Evolutionary conservation across 2,797 vertebrate genomes (phyloP).

Genomic region (Scyliorhinus canicula): DNA sequence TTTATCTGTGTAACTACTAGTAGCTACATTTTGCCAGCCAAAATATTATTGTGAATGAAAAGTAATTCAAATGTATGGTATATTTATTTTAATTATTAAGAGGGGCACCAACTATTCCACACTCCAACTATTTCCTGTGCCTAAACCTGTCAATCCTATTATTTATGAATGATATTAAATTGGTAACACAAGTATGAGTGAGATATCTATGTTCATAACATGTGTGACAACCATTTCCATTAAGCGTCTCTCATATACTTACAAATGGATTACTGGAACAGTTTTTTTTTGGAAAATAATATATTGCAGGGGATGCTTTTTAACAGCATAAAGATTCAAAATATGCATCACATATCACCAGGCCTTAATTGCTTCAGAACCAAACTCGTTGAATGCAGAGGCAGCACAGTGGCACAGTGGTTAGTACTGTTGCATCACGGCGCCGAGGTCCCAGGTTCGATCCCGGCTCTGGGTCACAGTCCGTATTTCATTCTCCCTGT

Average conservation of each 20-base stretch:
- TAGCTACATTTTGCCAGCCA: neutral
- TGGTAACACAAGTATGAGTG: neutral
- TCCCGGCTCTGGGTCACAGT: no score
- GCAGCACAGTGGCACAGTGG: no score
- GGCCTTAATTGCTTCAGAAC: neutral
- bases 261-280: neutral
- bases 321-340: neutral
- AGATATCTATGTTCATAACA: neutral
- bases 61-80: neutral
- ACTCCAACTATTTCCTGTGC: neutral
- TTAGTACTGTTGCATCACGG: no score
- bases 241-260: neutral
- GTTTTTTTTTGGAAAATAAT: neutral
- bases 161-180: neutral
- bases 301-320: neutral
- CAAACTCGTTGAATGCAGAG: neutral
- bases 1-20: neutral
- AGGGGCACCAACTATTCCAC: neutral
- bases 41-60: neutral
- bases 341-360: neutral
- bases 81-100: constrained; percentile 10
- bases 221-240: neutral
- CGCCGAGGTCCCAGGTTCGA: no score
- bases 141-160: neutral
- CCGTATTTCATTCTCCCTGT: no score